A percentile compares a stretch with the other conserved stretches of the same genome.
phyloP scores from a whole-genome alignment of 2,113 vertebrate genomes.

The Leptodactylus fuscus region DNA sequence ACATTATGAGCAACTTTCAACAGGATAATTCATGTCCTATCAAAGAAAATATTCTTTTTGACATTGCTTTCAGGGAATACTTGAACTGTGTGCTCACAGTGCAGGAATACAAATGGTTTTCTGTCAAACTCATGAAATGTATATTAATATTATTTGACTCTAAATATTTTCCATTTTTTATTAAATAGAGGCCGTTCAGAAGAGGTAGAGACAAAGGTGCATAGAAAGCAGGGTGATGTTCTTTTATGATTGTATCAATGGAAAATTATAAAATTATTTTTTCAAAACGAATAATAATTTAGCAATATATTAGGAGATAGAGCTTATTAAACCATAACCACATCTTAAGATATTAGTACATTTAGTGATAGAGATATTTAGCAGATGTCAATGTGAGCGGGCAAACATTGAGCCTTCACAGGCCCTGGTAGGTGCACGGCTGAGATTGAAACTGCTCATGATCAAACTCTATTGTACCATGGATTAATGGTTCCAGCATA shows the following conservation, averaged over 20 bases:
- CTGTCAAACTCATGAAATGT: constrained; percentile 14
- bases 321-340: too few relatives aligned
- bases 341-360: background rate
- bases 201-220: background rate
- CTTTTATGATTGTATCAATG: background rate
- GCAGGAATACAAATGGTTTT: constrained; percentile 34
- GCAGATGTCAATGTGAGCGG: too few relatives aligned
- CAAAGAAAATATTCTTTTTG: constrained; percentile 27
- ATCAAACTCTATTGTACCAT: too few relatives aligned
- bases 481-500: too few relatives aligned
- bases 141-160: constrained; percentile 5
- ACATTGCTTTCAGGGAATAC: background rate
- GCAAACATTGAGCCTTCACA: too few relatives aligned
- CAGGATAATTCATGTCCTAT: constrained; percentile 32
- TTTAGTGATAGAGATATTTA: too few relatives aligned
- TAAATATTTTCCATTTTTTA: constrained; percentile 9
- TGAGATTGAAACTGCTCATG: too few relatives aligned
- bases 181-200: background rate
- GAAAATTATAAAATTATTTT: background rate
- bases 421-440: too few relatives aligned
- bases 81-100: background rate
- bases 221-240: background rate
- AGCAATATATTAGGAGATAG: background rate
- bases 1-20: constrained; percentile 8
- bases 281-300: background rate